Percentiles rank a stretch among this genome's conserved stretches.
phyloP scores from a whole-genome alignment of 2,888 invertebrate species.

The Callosobruchus maculatus region DNA sequence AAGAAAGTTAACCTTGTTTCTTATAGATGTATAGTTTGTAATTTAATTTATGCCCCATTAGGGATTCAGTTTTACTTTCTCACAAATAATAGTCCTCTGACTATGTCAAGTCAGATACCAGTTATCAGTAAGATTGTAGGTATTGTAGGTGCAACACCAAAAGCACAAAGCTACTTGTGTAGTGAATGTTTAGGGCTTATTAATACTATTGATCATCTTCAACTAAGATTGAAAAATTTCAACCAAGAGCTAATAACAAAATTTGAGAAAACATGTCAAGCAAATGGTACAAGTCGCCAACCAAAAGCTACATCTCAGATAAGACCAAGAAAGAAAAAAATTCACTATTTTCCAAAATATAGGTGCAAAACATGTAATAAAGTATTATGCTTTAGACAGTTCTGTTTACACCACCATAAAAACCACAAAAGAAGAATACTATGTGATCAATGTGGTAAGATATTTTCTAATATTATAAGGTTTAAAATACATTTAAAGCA shows the following conservation, averaged over 20 bases:
- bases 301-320: no score
- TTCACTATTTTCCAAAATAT: conserved; percentile 21
- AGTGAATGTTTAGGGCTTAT: conserved; percentile 45
- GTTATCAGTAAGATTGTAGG: conserved; percentile 37
- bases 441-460: conserved; percentile 42
- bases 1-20: conserved; percentile 25
- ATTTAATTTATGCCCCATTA: conserved; percentile 37
- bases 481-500: conserved; percentile 29
- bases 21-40: conserved; percentile 43
- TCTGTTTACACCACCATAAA: conserved; percentile 35
- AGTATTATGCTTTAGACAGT: conserved; percentile 33
- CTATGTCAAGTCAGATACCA: conserved; percentile 44
- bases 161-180: conserved; percentile 39
- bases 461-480: conserved; percentile 26
- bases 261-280: conserved; percentile 33
- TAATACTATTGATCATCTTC: conserved; percentile 47
- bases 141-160: conserved; percentile 30
- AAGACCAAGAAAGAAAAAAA: no score
- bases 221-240: conserved; percentile 40
- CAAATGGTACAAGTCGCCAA: conserved; percentile 21
- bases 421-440: conserved; percentile 38
- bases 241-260: conserved; percentile 39
- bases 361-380: conserved; percentile 42
- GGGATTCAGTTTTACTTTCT: conserved; percentile 45
- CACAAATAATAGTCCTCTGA: conserved; percentile 41